Evolutionary conservation across 2,888 invertebrate genomes (phyloP), one percentile per base, ranked within the genome.

Genomic region (Drosophila vallismaia): DNA sequence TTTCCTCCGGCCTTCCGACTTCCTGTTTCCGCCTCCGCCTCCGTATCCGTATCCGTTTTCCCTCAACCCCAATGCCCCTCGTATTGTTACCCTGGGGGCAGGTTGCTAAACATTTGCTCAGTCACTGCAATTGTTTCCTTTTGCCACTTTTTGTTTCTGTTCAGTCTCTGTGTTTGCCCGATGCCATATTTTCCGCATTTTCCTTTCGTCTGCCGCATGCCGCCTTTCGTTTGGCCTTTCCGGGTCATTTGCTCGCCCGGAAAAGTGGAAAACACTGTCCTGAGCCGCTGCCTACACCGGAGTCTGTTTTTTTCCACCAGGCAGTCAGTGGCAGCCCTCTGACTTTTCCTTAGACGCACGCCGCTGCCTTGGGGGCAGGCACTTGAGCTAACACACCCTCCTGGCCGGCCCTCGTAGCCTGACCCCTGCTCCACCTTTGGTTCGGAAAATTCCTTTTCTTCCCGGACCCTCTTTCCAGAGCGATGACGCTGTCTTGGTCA

Each of bases 61-160:
- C 1, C 59, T 26, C 14, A 26, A 4, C 50, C 33, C 40, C 31
- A 24, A 10, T 36, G 36, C 19, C 28, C 14, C 26, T 42, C 19
- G 10, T 44, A 19, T 10, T 24, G 24, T 44, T 40, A 45, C 70
- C 86, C 68, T 49, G 45, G 50, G 71, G 88, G 73, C 83, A 86
- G 84, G 67, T 62, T 82, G 82, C 86, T 82, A 77, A 82, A 75
- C 86, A 87, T 82, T 82, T 87, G 88, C 86, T 73, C 80, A 86
- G 82, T 71, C 82, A 79, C 86, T 87, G 82, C 82, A 82, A 88
- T 86, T 83, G 82, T 83, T 83, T 87, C 82, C 88, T 84, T 62
- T 42, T 72, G 78, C 72, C 74, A 66, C 74, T 57, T 73, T 55
- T 52, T 69, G 71, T 69, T 71, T 50, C 52, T 66, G 72, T 59